Evolutionary conservation across 2,113 vertebrate species (phyloP).

Genomic region (Python bivittatus): DNA sequence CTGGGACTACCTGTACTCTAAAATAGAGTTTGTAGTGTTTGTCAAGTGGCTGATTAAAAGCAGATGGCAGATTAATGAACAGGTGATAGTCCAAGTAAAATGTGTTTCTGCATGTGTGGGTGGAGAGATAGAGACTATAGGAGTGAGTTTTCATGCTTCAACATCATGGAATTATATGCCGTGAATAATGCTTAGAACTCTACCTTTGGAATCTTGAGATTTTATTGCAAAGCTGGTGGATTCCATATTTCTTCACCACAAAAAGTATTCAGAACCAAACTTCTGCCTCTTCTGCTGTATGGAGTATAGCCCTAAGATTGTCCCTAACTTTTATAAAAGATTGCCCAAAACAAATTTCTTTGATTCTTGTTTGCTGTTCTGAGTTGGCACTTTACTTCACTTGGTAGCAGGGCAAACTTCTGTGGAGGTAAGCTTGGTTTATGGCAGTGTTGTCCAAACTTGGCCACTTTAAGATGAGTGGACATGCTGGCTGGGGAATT

Average conservation of each 20-base stretch:
- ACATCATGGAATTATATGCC: neutral
- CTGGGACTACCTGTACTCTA: too few relatives aligned
- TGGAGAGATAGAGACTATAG: neutral
- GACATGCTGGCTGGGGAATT: too few relatives aligned
- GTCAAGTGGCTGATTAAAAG: neutral
- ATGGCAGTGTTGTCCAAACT: too few relatives aligned
- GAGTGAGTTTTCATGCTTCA: neutral
- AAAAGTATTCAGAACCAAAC: neutral
- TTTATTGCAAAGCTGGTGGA: neutral
- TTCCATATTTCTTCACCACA: neutral
- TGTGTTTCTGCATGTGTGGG: neutral
- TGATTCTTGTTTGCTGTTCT: neutral
- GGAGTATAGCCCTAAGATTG: neutral
- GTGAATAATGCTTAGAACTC: neutral
- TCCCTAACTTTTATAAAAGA: neutral
- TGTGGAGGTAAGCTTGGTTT: neutral
- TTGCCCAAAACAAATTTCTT: neutral
- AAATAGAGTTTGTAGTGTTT: neutral
- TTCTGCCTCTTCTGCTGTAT: neutral
- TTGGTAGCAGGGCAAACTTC: neutral
- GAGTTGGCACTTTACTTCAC: neutral
- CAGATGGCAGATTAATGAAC: neutral
- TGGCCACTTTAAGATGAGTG: too few relatives aligned
- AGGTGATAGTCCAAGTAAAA: neutral
- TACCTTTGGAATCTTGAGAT: neutral